Conservation (phyloP, 2,888 invertebrate species). For the Xanthorhoe spadicearia region DNA sequence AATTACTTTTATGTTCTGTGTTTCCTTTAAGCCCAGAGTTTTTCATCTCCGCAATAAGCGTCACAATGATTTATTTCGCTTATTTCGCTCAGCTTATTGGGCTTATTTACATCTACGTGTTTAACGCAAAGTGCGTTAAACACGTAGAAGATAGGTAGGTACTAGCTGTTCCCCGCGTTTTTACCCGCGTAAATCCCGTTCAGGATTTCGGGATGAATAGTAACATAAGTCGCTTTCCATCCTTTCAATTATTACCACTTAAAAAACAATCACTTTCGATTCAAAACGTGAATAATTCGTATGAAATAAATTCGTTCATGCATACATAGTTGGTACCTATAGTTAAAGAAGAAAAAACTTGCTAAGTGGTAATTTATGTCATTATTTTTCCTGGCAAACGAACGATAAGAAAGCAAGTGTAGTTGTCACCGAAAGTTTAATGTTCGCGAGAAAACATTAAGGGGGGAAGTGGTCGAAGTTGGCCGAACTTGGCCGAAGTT, state of each 20-base stretch:
- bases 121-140: no score
- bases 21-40: slow-evolving; percentile 55
- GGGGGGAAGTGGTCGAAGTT: slow-evolving; percentile 69
- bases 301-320: no score
- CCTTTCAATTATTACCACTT: no score
- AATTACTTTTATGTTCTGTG: slow-evolving; percentile 57
- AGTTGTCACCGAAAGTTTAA: slow-evolving; percentile 60
- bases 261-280: no score
- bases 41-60: slow-evolving; percentile 68
- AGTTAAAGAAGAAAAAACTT: no score
- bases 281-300: no score
- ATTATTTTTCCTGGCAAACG: slow-evolving; percentile 39
- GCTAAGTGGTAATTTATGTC: slow-evolving; percentile 24
- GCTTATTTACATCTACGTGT: slow-evolving; percentile 32
- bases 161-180: no score
- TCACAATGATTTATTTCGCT: slow-evolving; percentile 55
- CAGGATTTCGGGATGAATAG: no score
- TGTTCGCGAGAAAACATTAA: slow-evolving; percentile 66
- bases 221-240: no score
- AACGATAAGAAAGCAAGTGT: slow-evolving; percentile 50
- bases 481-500: slow-evolving; percentile 44
- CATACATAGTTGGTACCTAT: no score
- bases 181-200: no score
- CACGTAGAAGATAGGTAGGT: background rate
- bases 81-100: slow-evolving; percentile 31